These are phyloP conservation scores for Pipistrellus kuhlii DNA, from an alignment of 2,797 vertebrate genomes.

Conservation along the genomic window DNA sequence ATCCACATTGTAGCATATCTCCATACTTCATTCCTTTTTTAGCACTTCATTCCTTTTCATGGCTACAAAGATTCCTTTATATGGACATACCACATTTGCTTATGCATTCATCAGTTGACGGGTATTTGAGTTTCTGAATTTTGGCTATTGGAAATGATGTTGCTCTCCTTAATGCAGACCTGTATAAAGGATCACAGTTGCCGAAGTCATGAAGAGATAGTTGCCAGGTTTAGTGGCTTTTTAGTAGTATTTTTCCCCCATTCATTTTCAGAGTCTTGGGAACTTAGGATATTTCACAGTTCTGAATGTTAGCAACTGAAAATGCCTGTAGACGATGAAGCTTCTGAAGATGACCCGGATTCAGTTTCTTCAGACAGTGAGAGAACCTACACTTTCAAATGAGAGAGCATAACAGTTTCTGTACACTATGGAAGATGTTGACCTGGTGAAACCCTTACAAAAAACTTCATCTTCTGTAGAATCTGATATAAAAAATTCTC, in stretches of 20 bases:
- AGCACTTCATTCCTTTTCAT: background rate
- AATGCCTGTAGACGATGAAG: slow-evolving; percentile 92
- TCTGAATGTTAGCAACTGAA: slow-evolving; percentile 86
- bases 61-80: background rate
- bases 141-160: background rate
- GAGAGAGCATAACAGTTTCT: slow-evolving; percentile 85
- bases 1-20: background rate
- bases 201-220: slow-evolving; percentile 30
- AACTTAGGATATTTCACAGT: slow-evolving; percentile 47
- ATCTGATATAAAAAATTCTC: slow-evolving; percentile 74
- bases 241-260: slow-evolving; percentile 35
- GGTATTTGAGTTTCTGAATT: background rate
- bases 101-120: background rate
- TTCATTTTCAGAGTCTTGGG: slow-evolving; percentile 77
- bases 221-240: slow-evolving; percentile 48
- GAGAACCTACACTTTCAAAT: slow-evolving; percentile 87
- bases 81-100: background rate
- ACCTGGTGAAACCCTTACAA: slow-evolving; percentile 82
- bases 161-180: background rate
- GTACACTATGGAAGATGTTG: slow-evolving; percentile 88
- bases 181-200: slow-evolving; percentile 1
- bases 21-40: background rate
- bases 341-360: slow-evolving; percentile 90
- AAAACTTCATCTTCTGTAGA: slow-evolving; percentile 85
- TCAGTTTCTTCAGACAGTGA: slow-evolving; percentile 87